Evolutionary conservation across 2,888 invertebrate genomes (phyloP).

Genomic region (Sinhomidia bicolor): DNA sequence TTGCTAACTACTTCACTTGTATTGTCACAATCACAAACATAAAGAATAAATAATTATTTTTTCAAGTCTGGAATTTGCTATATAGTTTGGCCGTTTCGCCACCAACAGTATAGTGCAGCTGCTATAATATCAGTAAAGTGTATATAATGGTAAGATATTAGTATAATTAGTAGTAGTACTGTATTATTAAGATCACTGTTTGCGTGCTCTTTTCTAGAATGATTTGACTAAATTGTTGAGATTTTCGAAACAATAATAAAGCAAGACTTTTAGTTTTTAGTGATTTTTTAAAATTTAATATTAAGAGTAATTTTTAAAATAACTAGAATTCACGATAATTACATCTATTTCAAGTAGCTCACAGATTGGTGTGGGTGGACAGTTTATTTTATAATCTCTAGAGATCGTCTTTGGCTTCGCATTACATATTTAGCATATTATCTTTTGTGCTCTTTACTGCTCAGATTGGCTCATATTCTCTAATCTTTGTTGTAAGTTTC

Average conservation of each 20-base stretch:
- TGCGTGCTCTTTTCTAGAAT: slow-evolving; percentile 10
- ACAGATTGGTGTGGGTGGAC: slow-evolving; percentile 70
- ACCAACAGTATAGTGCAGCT: neutral
- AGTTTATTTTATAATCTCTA: slow-evolving; percentile 69
- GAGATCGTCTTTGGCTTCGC: slow-evolving; percentile 73
- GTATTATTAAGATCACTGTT: slow-evolving; percentile 55
- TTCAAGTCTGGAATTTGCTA: neutral
- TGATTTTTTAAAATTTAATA: neutral
- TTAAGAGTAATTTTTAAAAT: slow-evolving; percentile 15
- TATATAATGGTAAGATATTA: slow-evolving; percentile 7
- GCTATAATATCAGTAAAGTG: slow-evolving; percentile 25
- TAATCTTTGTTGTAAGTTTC: no score
- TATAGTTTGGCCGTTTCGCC: neutral
- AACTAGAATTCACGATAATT: slow-evolving; percentile 57
- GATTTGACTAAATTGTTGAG: slow-evolving; percentile 67
- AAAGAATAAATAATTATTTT: neutral
- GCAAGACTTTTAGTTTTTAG: slow-evolving; percentile 38
- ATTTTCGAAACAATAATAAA: no score
- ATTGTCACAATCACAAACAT: slow-evolving; percentile 42
- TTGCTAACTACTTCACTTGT: neutral
- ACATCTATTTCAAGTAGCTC: slow-evolving; percentile 57
- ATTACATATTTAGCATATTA: slow-evolving; percentile 22
- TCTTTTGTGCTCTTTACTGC: slow-evolving; percentile 37
- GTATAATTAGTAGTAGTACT: no score
- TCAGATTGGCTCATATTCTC: neutral